Evolutionary conservation across 2,113 vertebrate genomes (phyloP).

Genomic region (Cyprinodon tularosa): DNA sequence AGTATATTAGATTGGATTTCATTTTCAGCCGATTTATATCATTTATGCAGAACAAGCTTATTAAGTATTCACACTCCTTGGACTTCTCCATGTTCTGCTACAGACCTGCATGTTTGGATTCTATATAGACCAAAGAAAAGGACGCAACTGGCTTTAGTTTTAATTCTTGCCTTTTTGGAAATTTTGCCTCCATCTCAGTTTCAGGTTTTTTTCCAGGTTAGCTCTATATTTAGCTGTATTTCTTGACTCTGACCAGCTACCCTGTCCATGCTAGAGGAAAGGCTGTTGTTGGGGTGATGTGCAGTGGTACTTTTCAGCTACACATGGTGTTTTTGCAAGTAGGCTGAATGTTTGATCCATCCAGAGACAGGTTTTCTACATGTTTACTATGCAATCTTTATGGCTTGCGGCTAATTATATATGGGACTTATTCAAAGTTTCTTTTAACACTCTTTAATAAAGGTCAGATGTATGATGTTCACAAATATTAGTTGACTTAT

Average conservation of each 20-base stretch:
- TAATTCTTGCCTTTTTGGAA: background rate
- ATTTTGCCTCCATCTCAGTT: background rate
- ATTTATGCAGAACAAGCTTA: background rate
- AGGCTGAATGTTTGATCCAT: background rate
- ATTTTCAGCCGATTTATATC: background rate
- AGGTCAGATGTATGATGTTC: background rate
- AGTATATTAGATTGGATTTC: background rate
- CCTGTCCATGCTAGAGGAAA: no score
- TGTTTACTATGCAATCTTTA: background rate
- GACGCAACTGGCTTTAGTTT: background rate
- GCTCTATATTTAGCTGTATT: background rate
- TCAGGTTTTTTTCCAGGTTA: background rate
- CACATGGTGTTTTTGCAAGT: no score
- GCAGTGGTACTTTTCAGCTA: no score
- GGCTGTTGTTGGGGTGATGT: no score
- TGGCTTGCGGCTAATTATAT: background rate
- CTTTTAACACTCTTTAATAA: background rate
- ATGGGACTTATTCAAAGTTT: background rate
- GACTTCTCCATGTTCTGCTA: background rate
- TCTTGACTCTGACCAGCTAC: background rate
- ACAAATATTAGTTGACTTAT: background rate
- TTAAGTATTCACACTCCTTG: background rate
- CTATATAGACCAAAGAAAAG: background rate
- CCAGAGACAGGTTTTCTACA: background rate
- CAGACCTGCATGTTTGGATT: background rate